Percentiles rank a stretch among this genome's conserved stretches.
Conservation (phyloP, 2,113 vertebrate species). For the Genyomyrus donnyi region DNA sequence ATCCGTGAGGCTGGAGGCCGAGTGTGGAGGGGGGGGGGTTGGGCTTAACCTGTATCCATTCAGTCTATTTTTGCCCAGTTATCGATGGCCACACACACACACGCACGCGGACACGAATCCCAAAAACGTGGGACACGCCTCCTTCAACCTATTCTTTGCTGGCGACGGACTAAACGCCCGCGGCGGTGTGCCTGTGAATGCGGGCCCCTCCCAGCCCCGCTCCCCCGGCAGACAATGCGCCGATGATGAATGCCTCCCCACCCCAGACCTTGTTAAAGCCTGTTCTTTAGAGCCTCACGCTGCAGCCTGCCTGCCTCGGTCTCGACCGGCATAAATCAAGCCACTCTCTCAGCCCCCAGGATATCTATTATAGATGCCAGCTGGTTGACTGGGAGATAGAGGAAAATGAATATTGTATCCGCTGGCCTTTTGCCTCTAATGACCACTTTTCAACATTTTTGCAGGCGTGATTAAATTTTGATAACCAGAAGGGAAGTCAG, state of each 20-base stretch:
- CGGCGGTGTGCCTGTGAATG: conserved; percentile 73
- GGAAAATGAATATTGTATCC: conserved; percentile 89
- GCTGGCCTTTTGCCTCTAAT: conserved; percentile 87
- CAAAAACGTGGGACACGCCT: conserved; percentile 38
- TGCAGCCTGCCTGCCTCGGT: conserved; percentile 65
- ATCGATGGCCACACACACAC: conserved; percentile 4
- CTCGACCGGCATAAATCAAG: conserved; percentile 80
- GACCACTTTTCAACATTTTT: conserved; percentile 90
- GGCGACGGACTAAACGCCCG: conserved; percentile 69
- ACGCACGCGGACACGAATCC: background rate
- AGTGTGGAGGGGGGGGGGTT: background rate
- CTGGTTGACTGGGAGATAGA: conserved; percentile 84
- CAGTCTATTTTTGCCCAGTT: conserved; percentile 9
- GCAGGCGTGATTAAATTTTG: conserved; percentile 90
- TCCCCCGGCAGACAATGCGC: conserved; percentile 67
- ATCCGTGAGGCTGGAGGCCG: background rate
- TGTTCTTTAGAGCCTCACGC: conserved; percentile 75
- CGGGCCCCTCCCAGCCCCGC: conserved; percentile 60
- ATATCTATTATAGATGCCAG: conserved; percentile 87
- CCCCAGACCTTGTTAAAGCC: conserved; percentile 84
- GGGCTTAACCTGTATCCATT: background rate
- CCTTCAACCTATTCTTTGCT: conserved; percentile 62
- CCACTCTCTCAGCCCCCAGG: conserved; percentile 81
- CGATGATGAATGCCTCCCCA: conserved; percentile 81
- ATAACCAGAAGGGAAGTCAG: conserved; percentile 81